A percentile compares a stretch with the other conserved stretches of the same genome.
Conservation (phyloP, 2,888 invertebrate species). For the Eledona agricola region DNA sequence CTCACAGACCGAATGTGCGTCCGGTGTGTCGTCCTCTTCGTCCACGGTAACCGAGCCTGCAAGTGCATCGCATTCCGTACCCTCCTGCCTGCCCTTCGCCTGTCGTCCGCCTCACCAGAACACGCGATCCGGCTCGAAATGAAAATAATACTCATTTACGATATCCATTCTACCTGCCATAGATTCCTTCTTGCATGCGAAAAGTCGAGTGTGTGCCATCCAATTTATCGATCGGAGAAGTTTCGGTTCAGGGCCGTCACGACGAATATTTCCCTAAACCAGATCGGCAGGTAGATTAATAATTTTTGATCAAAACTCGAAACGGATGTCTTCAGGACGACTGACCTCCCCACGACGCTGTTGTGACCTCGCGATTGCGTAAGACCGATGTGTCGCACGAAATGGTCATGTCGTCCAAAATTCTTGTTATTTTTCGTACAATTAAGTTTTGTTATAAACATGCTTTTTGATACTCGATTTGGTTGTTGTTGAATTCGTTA, state of each 20-base stretch:
- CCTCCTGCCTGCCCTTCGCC: conserved; percentile 20
- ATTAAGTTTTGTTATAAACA: conserved; percentile 2
- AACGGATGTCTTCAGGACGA: conserved; percentile 13
- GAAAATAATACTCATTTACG: conserved; percentile 31
- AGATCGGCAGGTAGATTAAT: conserved; percentile 5
- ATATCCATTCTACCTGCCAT: conserved; percentile 19
- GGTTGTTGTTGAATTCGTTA: conserved; percentile 14
- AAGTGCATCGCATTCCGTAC: conserved; percentile 19
- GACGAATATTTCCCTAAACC: too few species aligned
- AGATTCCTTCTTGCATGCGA: conserved; percentile 21
- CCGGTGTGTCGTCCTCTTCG: conserved; percentile 4
- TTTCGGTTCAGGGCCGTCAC: conserved; percentile 17
- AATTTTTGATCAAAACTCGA: conserved; percentile 4
- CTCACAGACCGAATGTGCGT: conserved; percentile 8
- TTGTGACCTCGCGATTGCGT: conserved; percentile 21
- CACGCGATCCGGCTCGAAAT: conserved; percentile 32
- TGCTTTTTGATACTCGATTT: conserved; percentile 6
- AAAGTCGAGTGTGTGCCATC: conserved; percentile 4
- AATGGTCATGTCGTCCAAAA: neutral
- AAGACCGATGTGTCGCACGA: conserved; percentile 10
- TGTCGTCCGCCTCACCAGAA: conserved; percentile 21
- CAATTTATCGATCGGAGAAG: conserved; percentile 18
- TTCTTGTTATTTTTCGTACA: conserved; percentile 2
- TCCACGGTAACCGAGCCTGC: conserved; percentile 26
- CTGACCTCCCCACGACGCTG: conserved; percentile 8